phyloP scores from a whole-genome alignment of 2,888 invertebrate genomes.

The Drosophila eohydei region DNA sequence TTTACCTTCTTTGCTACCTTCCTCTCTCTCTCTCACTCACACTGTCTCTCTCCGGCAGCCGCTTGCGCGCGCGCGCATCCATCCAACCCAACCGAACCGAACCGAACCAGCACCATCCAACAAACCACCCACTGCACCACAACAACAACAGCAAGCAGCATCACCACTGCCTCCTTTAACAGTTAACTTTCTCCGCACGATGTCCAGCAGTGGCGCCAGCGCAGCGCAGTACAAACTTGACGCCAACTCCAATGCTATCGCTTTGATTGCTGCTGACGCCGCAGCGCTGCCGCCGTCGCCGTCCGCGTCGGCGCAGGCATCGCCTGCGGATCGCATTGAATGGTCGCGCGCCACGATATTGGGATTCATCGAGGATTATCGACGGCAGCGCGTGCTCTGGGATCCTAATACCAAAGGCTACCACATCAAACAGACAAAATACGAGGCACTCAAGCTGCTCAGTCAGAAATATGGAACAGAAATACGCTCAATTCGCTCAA shows the following conservation, averaged over 20 bases:
- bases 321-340: constrained; percentile 81
- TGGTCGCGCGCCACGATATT: constrained; percentile 84
- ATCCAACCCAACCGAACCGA: constrained; percentile 30
- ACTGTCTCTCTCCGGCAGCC: constrained; percentile 41
- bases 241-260: constrained; percentile 68
- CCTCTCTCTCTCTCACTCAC: constrained; percentile 43
- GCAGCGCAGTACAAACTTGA: constrained; percentile 70
- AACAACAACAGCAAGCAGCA: constrained; percentile 7
- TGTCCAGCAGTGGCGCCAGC: constrained; percentile 72
- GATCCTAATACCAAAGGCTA: constrained; percentile 84
- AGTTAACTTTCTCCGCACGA: constrained; percentile 71
- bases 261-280: constrained; percentile 51
- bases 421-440: constrained; percentile 84
- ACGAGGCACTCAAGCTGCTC: constrained; percentile 82
- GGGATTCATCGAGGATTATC: constrained; percentile 83
- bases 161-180: constrained; percentile 44
- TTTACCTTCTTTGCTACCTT: constrained; percentile 68
- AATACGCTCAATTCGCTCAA: constrained; percentile 83
- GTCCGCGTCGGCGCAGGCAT: constrained; percentile 23
- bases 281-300: constrained; percentile 59
- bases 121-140: constrained; percentile 32
- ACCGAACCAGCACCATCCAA: constrained; percentile 28
- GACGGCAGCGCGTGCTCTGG: constrained; percentile 83
- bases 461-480: constrained; percentile 83
- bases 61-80: constrained; percentile 58